Percentiles rank a stretch among this genome's conserved stretches.
These are phyloP conservation scores for Pangasius larnaudii DNA, from an alignment of 2,797 vertebrate genomes.

Conservation along the genomic window DNA sequence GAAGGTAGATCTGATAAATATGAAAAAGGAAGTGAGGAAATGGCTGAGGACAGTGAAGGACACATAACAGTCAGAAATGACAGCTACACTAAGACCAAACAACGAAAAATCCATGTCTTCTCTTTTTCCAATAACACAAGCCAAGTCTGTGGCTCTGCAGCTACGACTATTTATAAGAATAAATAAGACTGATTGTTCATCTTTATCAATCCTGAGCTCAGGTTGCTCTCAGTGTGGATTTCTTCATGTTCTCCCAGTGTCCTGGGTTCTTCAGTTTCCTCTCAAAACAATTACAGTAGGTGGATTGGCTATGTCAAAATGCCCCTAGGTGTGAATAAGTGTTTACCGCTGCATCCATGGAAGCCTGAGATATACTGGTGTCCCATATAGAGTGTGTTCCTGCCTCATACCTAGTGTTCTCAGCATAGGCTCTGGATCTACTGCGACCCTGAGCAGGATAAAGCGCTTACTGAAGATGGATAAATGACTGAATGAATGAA, in stretches of 20 bases:
- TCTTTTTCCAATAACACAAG: background rate
- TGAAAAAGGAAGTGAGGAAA: conserved; percentile 18
- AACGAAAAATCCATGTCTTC: background rate
- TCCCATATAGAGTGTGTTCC: background rate
- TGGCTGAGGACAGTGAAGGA: conserved; percentile 5
- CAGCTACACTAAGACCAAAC: background rate
- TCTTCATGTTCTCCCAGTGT: background rate
- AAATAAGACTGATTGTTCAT: background rate
- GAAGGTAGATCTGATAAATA: background rate
- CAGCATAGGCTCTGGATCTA: background rate
- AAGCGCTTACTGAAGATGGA: background rate
- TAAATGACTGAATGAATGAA: background rate
- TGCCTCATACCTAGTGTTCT: background rate
- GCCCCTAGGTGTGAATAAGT: background rate
- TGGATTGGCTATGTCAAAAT: background rate
- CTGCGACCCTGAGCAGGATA: background rate
- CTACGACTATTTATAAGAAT: background rate
- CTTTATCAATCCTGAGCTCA: background rate
- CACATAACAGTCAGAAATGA: background rate
- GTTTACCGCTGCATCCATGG: too few relatives aligned
- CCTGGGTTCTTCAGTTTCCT: background rate
- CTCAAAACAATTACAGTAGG: background rate
- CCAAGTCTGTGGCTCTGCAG: background rate
- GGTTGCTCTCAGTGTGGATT: background rate
- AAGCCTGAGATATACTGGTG: background rate